Conservation (phyloP, 1,140 invertebrate genomes). For the Calephelis virginiensis region DNA sequence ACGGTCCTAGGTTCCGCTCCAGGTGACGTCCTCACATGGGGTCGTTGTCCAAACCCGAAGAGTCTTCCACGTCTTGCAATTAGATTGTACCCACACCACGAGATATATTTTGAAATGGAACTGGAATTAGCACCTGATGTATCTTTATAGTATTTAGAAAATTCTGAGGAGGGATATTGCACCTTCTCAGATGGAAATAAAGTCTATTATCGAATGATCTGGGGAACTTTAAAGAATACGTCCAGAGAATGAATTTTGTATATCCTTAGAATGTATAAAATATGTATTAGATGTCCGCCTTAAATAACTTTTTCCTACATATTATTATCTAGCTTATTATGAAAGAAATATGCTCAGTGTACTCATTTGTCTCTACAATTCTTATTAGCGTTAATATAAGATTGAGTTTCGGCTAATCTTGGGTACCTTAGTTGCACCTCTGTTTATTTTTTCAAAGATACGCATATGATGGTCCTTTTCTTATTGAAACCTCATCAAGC, state of each 20-base stretch:
- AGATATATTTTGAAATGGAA: slow-evolving; percentile 47
- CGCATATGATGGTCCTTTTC: too few species aligned
- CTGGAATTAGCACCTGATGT: slow-evolving; percentile 26
- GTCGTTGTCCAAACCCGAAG: slow-evolving; percentile 19
- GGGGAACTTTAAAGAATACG: neutral
- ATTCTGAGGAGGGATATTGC: neutral
- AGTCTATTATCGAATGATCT: slow-evolving; percentile 11
- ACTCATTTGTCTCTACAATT: too few species aligned
- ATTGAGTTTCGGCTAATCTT: too few species aligned
- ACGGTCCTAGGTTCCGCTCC: slow-evolving; percentile 27
- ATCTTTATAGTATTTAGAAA: neutral
- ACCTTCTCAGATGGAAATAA: slow-evolving; percentile 13
- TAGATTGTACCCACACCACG: slow-evolving; percentile 34
- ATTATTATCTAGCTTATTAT: too few species aligned
- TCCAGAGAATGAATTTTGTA: neutral
- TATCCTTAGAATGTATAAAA: too few species aligned
- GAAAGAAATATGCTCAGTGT: too few species aligned
- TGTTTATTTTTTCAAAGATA: too few species aligned
- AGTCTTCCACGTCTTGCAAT: slow-evolving; percentile 35
- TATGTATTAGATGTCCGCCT: too few species aligned
- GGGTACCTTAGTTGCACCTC: too few species aligned
- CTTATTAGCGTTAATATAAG: too few species aligned
- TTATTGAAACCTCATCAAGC: too few species aligned
- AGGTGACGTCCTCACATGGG: slow-evolving; percentile 34
- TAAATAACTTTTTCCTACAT: too few species aligned